A percentile compares a stretch with the other conserved stretches of the same genome.
phyloP scores from a whole-genome alignment of 2,888 invertebrate genomes.

The Apamea sordens region DNA sequence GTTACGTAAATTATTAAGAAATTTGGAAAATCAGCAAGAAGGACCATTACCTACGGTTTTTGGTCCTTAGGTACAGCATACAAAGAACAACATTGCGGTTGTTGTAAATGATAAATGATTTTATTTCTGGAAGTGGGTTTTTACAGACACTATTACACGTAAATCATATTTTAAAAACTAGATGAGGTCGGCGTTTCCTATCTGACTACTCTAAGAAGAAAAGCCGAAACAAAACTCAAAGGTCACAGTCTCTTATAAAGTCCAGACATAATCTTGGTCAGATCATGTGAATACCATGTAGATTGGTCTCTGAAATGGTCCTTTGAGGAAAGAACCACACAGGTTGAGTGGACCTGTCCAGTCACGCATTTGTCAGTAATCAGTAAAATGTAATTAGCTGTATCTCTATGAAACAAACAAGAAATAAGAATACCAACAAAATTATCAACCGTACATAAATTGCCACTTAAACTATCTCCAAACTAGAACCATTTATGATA shows the following conservation, averaged over 20 bases:
- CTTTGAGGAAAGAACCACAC: background rate
- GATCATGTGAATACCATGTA: background rate
- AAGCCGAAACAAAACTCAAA: background rate
- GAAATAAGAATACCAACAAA: slow-evolving; percentile 15
- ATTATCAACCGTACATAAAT: slow-evolving; percentile 34
- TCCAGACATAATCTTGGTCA: background rate
- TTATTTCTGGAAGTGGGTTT: background rate
- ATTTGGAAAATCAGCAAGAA: no score
- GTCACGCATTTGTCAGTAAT: background rate
- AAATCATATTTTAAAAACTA: background rate
- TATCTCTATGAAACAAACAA: background rate
- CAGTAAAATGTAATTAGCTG: background rate
- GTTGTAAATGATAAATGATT: background rate
- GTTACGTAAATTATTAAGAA: background rate
- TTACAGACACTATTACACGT: background rate
- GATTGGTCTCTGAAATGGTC: background rate
- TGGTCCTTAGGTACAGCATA: background rate
- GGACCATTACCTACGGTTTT: background rate
- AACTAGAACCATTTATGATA: slow-evolving; percentile 58
- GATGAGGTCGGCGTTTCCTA: background rate
- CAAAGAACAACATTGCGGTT: background rate
- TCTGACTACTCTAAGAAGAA: background rate
- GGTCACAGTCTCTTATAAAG: background rate
- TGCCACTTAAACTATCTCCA: slow-evolving; percentile 38
- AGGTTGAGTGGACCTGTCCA: background rate